A percentile compares a stretch with the other conserved stretches of the same genome.
phyloP scores from a whole-genome alignment of 1,140 invertebrate species.

The Tetranychus cinnabarinus region DNA sequence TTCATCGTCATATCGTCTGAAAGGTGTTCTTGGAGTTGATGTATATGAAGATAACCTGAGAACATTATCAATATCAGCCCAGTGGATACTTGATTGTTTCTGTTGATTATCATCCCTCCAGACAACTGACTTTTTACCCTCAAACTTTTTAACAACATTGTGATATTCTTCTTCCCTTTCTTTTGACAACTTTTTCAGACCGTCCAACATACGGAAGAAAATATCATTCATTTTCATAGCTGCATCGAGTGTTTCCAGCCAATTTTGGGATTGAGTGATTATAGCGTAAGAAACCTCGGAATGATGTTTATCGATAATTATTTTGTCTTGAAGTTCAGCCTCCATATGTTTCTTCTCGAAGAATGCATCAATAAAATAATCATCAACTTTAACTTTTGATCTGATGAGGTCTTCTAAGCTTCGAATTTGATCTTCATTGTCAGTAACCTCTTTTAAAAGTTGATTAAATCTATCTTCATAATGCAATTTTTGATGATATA shows the following conservation, averaged over 20 bases:
- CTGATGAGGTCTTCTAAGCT: constrained; percentile 1
- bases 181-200: neutral
- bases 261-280: neutral
- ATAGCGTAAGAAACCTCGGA: constrained; percentile 1
- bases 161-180: constrained; percentile 1
- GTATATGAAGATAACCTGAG: neutral
- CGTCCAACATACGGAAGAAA: constrained; percentile 1
- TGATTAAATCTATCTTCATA: constrained; percentile 1
- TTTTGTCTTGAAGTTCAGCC: constrained; percentile 3
- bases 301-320: constrained; percentile 2
- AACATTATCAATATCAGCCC: neutral
- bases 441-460: neutral
- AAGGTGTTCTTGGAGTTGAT: neutral
- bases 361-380: constrained; percentile 1
- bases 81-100: neutral
- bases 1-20: neutral
- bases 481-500: constrained; percentile 6
- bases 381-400: neutral
- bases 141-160: neutral
- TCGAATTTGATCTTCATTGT: constrained; percentile 2
- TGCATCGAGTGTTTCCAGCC: neutral
- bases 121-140: constrained; percentile 9
- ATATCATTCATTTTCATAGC: neutral
- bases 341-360: constrained; percentile 1
- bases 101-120: constrained; percentile 7